phyloP scores from a whole-genome alignment of 2,113 vertebrate genomes.

The Periophthalmodon schlosseri region DNA sequence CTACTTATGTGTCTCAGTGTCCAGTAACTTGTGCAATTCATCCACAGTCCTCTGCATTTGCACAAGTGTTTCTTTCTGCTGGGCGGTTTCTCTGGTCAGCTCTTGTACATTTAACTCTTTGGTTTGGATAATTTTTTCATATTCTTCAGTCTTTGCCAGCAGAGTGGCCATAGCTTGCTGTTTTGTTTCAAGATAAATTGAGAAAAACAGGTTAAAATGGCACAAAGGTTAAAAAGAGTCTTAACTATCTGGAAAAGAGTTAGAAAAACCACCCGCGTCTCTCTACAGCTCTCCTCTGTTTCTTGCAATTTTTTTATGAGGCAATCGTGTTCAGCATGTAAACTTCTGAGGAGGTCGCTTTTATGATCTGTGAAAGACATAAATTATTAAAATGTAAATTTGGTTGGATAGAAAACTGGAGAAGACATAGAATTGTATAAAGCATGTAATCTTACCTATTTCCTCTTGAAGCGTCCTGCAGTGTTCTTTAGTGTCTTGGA shows the following conservation, averaged over 20 bases:
- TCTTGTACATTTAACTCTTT: conserved; percentile 80
- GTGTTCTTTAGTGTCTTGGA: conserved; percentile 77
- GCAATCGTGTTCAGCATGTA: conserved; percentile 71
- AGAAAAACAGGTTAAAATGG: not conserved
- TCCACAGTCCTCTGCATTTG: conserved; percentile 71
- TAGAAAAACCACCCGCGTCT: conserved; percentile 75
- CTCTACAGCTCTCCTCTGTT: conserved; percentile 73
- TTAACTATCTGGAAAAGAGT: not conserved
- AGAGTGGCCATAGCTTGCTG: conserved; percentile 69
- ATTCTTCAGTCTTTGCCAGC: conserved; percentile 73
- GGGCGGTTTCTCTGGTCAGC: conserved; percentile 70
- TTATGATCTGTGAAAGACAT: conserved; percentile 74
- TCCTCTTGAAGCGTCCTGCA: conserved; percentile 77
- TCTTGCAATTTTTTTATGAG: conserved; percentile 79
- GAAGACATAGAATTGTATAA: not conserved
- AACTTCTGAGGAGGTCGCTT: conserved; percentile 75
- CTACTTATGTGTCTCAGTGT: conserved; percentile 82
- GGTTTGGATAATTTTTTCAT: conserved; percentile 74
- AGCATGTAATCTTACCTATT: conserved; percentile 77
- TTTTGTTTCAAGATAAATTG: conserved; percentile 47
- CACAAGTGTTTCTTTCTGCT: conserved; percentile 72
- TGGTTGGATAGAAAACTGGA: not conserved
- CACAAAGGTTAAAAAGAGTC: not conserved
- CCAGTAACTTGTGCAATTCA: conserved; percentile 76
- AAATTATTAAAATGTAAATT: not conserved